Evolutionary conservation across 2,113 vertebrate species (phyloP), one percentile per base, ranked within the genome.

Genomic region (Loxodonta africana): DNA sequence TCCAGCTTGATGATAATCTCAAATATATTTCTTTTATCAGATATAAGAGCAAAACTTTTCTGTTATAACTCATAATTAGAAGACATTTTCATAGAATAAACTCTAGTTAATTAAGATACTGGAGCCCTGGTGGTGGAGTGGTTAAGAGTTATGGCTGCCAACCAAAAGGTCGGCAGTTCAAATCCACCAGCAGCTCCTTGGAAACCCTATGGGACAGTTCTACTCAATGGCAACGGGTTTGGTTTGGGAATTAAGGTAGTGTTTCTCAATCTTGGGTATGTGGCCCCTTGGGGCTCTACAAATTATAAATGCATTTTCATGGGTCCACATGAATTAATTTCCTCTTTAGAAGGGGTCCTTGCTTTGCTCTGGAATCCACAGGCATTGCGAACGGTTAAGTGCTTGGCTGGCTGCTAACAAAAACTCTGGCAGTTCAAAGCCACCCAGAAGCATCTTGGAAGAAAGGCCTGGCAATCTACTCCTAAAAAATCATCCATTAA

Each of bases 21-120:
- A 1, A 84, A 88, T 88, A n/a, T 6, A 88, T 48, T 88, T 53
- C 28, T 92, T 83, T 82, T 76, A 95, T 53, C 57, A 74, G 67
- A 20, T 44, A 41, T 28, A 82, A 81, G 60, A 33, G 28, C 6
- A 48, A 80, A 89, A 78, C 33, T 87, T 76, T 74, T 1, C 23
- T 87, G 63, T 86, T 81, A 69, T 30, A 62, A 90, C 78, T 74
- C 30, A 73, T 57, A 78, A 77, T 8, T 51, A 5, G 5, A 80
- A 73, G 44, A 83, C 30, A 77, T 21, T 74, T 87, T 44, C 10
- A 77, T 74, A 25, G 25, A 60, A 65, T 71, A 93, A 93, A 83
- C 53, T 41, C 11, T 65, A 30, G 25, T 87, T 67, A 48, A 28
- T 91, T 76, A 88, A 60, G 73, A 88, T 46, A 53, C 1, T 76